A percentile compares a stretch with the other conserved stretches of the same genome.
Conservation (phyloP, 2,113 vertebrate genomes). For the Lycocorax pyrrhopterus region DNA sequence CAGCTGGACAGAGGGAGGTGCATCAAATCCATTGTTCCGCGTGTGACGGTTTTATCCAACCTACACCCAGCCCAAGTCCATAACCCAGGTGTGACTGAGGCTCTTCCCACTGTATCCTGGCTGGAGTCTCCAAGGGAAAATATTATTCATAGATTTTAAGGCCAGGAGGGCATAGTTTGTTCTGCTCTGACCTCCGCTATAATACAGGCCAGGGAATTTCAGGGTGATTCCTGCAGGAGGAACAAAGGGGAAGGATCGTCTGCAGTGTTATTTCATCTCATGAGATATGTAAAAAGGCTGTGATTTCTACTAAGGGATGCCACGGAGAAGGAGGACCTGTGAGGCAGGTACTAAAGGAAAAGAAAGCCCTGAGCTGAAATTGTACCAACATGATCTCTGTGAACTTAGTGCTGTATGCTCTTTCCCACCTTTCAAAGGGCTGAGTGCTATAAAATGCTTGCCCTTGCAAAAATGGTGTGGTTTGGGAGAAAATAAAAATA, state of each 20-base stretch:
- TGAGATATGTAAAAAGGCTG: neutral
- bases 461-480: neutral
- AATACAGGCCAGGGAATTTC: neutral
- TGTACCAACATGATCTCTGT: accelerated
- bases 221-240: neutral
- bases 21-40: accelerated
- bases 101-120: neutral
- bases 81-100: neutral
- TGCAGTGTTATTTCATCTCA: neutral
- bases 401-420: neutral
- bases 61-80: neutral
- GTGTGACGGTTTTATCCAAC: neutral
- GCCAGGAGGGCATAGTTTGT: slow-evolving; percentile 16
- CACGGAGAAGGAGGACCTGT: neutral
- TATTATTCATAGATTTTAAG: slow-evolving; percentile 48
- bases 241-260: neutral
- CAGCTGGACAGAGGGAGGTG: neutral
- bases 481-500: neutral
- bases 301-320: neutral
- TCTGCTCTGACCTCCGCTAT: slow-evolving; percentile 28
- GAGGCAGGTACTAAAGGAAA: neutral
- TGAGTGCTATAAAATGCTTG: neutral
- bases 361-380: neutral
- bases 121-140: neutral
- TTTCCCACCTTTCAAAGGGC: neutral